A percentile compares a stretch with the other conserved stretches of the same genome.
phyloP scores from a whole-genome alignment of 2,888 invertebrate species.

The Epiperipatus broadwayi region DNA sequence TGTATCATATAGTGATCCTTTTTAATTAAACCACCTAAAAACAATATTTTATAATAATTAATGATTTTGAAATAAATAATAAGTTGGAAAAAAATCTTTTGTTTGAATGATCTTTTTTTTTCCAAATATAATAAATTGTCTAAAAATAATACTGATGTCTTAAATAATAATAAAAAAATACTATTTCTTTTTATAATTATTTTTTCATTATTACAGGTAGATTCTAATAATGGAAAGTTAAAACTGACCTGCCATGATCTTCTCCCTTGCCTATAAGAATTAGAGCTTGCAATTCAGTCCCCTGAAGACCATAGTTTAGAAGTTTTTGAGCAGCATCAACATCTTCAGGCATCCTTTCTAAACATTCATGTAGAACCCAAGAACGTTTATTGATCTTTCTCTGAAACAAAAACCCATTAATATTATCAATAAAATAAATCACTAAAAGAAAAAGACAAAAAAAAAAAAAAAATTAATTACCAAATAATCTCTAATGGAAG shows the following conservation, averaged over 20 bases:
- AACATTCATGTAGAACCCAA: constrained; percentile 61
- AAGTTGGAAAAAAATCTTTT: too few relatives aligned
- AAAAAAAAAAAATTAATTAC: constrained; percentile 27
- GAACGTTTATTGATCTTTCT: constrained; percentile 52
- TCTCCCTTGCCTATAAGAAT: constrained; percentile 31
- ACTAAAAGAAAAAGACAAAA: neutral
- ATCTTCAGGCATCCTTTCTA: constrained; percentile 50
- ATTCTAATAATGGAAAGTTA: constrained; percentile 20
- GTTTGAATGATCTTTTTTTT: too few relatives aligned
- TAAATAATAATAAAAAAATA: constrained; percentile 47
- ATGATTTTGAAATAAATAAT: too few relatives aligned
- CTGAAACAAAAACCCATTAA: constrained; percentile 26
- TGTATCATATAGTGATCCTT: too few relatives aligned
- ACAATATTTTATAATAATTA: too few relatives aligned
- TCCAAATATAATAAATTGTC: too few relatives aligned
- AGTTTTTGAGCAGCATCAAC: constrained; percentile 49
- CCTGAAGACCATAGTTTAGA: constrained; percentile 48
- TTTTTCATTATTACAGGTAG: constrained; percentile 45
- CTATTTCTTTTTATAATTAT: constrained; percentile 42
- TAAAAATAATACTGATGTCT: too few relatives aligned
- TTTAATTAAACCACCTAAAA: too few relatives aligned
- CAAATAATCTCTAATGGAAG: constrained; percentile 52
- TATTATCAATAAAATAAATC: neutral
- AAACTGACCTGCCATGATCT: constrained; percentile 15
- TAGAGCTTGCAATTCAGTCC: constrained; percentile 45